Evolutionary conservation across 2,888 invertebrate species (phyloP), one percentile per base, ranked within the genome.

Genomic region (Mechanitis mazaeus): DNA sequence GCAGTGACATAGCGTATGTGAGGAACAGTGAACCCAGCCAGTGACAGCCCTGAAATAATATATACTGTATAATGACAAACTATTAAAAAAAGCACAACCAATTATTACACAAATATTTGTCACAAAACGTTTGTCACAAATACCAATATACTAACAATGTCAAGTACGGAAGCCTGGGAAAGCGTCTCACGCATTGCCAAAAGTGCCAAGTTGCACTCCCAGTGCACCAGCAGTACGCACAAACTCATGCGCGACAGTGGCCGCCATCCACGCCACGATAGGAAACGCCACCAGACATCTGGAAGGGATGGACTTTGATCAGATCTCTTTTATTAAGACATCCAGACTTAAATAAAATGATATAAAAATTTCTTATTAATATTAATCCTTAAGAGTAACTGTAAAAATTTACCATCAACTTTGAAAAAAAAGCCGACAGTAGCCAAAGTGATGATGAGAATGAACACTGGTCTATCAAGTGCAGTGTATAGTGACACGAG

Each of bases 231-330:
- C 65, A 79, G 77, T 50, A 77, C 70, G 33, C 81, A 70, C 46
- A 85, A 75, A 1, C 84, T 83, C 79, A 85, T 73, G 42, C 84
- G 76, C 2, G 80, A 77, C 59, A 79, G 66, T 9, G 80, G 63
- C 67, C 75, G 73, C 79, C 79, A 84, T 12, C 79, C 77, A 45
- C 76, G 75, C 84, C 84, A 84, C 31, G 80, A 74, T 59, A 83
- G 62, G 63, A 83, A 72, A 33, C 71, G 68, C 77, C 81, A 78
- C 72, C 74, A 75, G 0, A 75, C 0, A 33, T 67, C 83, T 83
- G 66, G 7, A 20, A 59, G 3, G 20, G 45, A 56, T 50, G 4
- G 11, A 3, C 28, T 56, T 4, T 3, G 7, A 55, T 11, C 45
- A 6, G 20, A 9, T 42, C 9, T 9, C 9, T 2, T 42, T 42